Conservation (phyloP, 2,113 vertebrate genomes). For the Chitala chitala region DNA sequence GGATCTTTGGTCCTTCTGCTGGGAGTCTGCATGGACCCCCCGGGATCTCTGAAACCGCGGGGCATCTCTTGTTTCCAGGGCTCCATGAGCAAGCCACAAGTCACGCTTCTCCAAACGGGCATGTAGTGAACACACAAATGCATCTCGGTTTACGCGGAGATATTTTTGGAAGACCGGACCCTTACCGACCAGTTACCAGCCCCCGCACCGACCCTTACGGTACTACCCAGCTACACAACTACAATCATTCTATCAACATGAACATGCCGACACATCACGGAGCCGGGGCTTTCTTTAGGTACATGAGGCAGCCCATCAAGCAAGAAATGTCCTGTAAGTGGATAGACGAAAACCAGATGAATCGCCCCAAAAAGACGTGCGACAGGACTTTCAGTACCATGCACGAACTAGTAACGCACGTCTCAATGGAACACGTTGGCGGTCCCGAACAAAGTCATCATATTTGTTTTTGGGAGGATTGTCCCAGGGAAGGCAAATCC, state of each 20-base stretch:
- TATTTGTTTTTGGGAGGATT: slow-evolving; percentile 96
- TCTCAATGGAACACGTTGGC: slow-evolving; percentile 98
- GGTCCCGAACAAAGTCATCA: slow-evolving; percentile 97
- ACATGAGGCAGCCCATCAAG: slow-evolving; percentile 96
- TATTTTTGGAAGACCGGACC: slow-evolving; percentile 87
- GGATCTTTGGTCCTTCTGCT: slow-evolving; percentile 76
- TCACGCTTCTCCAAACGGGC: slow-evolving; percentile 81
- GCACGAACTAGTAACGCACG: slow-evolving; percentile 97
- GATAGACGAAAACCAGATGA: slow-evolving; percentile 86
- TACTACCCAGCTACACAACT: slow-evolving; percentile 83
- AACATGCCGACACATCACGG: slow-evolving; percentile 89
- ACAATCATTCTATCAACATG: slow-evolving; percentile 91
- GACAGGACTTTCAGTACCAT: slow-evolving; percentile 98
- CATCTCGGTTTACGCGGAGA: slow-evolving; percentile 91
- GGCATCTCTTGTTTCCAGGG: slow-evolving; percentile 92
- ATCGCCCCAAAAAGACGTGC: slow-evolving; percentile 88
- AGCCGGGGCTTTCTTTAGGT: slow-evolving; percentile 94
- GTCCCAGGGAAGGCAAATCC: slow-evolving; percentile 92
- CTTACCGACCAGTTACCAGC: slow-evolving; percentile 85
- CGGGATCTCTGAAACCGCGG: slow-evolving; percentile 80
- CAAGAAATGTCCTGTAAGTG: slow-evolving; percentile 98
- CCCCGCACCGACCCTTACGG: slow-evolving; percentile 87
- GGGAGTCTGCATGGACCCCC: slow-evolving; percentile 79
- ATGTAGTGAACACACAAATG: slow-evolving; percentile 90
- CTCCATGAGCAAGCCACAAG: slow-evolving; percentile 89